Percentiles rank a stretch among this genome's conserved stretches.
Evolutionary conservation across 2,888 invertebrate genomes (phyloP).

Genomic region (Zygothrica quintamaculata): DNA sequence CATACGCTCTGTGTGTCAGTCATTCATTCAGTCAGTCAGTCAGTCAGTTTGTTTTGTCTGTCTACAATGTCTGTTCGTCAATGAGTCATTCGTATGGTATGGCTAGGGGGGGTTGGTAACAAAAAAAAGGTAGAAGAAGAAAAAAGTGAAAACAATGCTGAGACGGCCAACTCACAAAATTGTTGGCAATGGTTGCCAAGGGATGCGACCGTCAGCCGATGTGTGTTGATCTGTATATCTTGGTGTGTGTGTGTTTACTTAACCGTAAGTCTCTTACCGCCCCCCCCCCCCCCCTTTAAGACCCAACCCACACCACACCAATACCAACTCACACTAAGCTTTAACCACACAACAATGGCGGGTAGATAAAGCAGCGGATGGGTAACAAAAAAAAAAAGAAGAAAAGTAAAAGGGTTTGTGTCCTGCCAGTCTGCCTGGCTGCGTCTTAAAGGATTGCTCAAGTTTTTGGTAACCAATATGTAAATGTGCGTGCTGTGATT

Average conservation of each 20-base stretch:
- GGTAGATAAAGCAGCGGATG: conserved; percentile 42
- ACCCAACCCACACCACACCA: conserved; percentile 9
- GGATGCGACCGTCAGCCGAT: conserved; percentile 54
- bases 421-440: conserved; percentile 28
- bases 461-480: conserved; percentile 80
- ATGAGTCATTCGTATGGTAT: background rate
- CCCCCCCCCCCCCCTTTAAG: conserved; percentile 7
- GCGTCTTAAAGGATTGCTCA: conserved; percentile 78
- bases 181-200: conserved; percentile 63
- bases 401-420: conserved; percentile 64
- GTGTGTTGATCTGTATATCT: conserved; percentile 20
- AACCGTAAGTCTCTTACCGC: conserved; percentile 67
- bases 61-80: conserved; percentile 1
- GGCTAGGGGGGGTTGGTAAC: no score
- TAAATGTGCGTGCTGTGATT: conserved; percentile 81
- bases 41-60: no score
- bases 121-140: conserved; percentile 28
- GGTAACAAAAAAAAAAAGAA: no score
- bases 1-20: conserved; percentile 39
- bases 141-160: conserved; percentile 76
- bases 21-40: conserved; percentile 44
- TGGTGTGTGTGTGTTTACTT: conserved; percentile 70
- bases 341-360: conserved; percentile 62
- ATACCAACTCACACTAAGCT: conserved; percentile 49
- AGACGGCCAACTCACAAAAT: conserved; percentile 57